Evolutionary conservation across 2,888 invertebrate species (phyloP), one percentile per base, ranked within the genome.

Genomic region (Drosophila ustulata): DNA sequence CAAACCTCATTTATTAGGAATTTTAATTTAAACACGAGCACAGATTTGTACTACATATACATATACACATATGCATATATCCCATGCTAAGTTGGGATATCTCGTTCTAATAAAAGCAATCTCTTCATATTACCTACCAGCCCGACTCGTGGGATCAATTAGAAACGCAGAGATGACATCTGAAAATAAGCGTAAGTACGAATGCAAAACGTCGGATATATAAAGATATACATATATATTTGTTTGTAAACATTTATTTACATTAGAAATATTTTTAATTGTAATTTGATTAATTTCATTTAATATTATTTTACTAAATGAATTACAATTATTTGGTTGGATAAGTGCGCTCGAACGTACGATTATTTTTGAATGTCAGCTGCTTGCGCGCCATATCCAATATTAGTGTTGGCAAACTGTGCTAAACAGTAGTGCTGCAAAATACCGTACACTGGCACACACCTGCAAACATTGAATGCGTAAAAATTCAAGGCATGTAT

Each of bases 391-490:
- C 64, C 9, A 6, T 6, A 7, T 6, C 13, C 2, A 6, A 41
- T 46, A 50, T 1, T 4, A 73, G 78, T 75, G 74, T 28, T 78
- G 64, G 7, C 0, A 49, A 75, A 8, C 30, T 18, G 43, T 11
- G 2, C n/a, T 7, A 4, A 3, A 2, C 0, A 1, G 2, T 11
- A 78, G 75, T 75, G 32, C 45, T 75, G 74, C 4, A 51, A 9
- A 75, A 62, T 62, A 49, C 47, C 32, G 45, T 23, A 9, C 28
- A 39, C 34, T 26, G 37, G 30, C 73, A 73, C 68, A 75, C 75
- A 75, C 75, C 75, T 78, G 78, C 75, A 45, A 73, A 28, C 53
- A 43, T 6, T 37, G 6, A 5, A 49, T 58, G 25, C 4, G 2
- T 8, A 13, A 11, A n/a, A 13, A 4, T 41, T 13, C 0, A 28